Percentiles rank a stretch among this genome's conserved stretches.
phyloP scores from a whole-genome alignment of 92 coral and sea anemone species.

The Virgularia gustaviana region DNA sequence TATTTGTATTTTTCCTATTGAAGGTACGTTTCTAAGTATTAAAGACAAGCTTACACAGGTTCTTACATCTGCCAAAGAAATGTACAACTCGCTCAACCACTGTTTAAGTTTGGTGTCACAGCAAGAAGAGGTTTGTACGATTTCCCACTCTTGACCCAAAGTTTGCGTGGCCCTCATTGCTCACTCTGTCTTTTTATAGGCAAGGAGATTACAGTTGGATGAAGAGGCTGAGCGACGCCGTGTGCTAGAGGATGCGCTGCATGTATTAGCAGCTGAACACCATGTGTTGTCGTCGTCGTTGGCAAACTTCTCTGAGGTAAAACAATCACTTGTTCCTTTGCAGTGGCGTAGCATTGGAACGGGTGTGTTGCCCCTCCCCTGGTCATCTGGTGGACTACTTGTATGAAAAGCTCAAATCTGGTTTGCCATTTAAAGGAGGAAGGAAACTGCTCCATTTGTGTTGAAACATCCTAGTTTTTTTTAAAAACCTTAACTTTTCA shows the following conservation, averaged over 20 bases:
- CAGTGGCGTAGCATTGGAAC: background rate
- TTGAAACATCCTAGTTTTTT: too few relatives aligned
- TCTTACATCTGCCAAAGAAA: constrained; percentile 74
- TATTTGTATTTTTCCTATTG: background rate
- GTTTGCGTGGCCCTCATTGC: background rate
- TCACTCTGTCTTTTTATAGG: constrained; percentile 34
- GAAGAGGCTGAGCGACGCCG: constrained; percentile 92
- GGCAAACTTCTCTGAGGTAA: constrained; percentile 75
- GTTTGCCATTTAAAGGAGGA: too few relatives aligned
- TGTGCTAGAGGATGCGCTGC: constrained; percentile 97
- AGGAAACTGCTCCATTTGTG: too few relatives aligned
- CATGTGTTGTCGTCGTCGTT: constrained; percentile 87
- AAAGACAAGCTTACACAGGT: constrained; percentile 79
- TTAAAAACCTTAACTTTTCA: too few relatives aligned
- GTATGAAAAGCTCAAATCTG: too few relatives aligned
- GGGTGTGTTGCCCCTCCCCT: too few relatives aligned
- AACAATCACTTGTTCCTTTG: too few relatives aligned
- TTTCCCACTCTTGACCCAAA: too few relatives aligned
- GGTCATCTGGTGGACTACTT: too few relatives aligned
- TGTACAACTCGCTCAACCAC: constrained; percentile 83
- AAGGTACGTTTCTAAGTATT: constrained; percentile 63
- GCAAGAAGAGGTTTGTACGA: constrained; percentile 81
- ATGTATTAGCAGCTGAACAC: constrained; percentile 95
- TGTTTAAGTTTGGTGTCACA: constrained; percentile 80
- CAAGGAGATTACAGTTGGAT: constrained; percentile 80